phyloP scores from a whole-genome alignment of 2,797 vertebrate species.

The Hafferia zeledoni region DNA sequence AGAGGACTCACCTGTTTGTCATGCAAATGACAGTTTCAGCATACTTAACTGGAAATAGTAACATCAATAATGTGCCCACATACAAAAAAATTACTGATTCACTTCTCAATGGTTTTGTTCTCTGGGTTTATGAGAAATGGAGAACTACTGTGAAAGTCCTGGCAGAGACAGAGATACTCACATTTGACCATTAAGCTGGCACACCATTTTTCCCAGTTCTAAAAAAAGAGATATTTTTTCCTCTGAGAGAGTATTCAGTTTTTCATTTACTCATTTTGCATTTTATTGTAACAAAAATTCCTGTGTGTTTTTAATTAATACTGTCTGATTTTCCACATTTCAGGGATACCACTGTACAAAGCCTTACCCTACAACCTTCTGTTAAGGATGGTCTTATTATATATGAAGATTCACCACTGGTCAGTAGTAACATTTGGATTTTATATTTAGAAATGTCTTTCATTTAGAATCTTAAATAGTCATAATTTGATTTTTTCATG shows the following conservation, averaged over 20 bases:
- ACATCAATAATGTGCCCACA: neutral
- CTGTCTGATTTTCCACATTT: slow-evolving; percentile 1
- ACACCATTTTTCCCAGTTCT: neutral
- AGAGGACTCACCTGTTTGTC: neutral
- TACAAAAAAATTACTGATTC: neutral
- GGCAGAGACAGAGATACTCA: neutral
- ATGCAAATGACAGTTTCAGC: neutral
- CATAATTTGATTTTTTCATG: neutral
- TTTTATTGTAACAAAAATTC: neutral
- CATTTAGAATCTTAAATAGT: neutral
- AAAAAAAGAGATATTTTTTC: neutral
- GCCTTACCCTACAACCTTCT: slow-evolving; percentile 94
- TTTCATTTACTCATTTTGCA: neutral
- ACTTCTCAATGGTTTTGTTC: neutral
- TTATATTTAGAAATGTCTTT: neutral
- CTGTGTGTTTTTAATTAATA: slow-evolving; percentile 7
- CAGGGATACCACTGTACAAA: slow-evolving; percentile 97
- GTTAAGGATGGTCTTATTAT: slow-evolving; percentile 91
- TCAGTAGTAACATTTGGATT: slow-evolving; percentile 76
- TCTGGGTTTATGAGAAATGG: neutral
- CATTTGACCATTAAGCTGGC: neutral
- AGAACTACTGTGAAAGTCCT: neutral
- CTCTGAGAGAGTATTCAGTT: neutral
- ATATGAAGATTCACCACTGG: slow-evolving; percentile 97
- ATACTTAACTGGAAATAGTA: neutral